These are phyloP conservation scores for Bettongia penicillata DNA, from an alignment of 2,113 vertebrate species.

Conservation along the genomic window DNA sequence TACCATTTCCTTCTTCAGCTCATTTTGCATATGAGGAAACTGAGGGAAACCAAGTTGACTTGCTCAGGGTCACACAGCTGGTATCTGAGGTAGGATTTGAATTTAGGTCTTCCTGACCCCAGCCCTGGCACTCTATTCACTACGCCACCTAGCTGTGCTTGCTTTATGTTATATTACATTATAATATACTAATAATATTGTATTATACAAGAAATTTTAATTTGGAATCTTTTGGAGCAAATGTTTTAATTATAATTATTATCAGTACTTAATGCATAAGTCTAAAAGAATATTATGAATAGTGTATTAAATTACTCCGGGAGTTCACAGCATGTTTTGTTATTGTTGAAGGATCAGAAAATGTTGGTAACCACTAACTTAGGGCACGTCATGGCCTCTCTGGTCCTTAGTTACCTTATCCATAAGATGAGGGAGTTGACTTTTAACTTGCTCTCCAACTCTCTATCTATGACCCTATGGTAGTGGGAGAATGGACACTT, in stretches of 20 bases:
- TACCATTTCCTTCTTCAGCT: too few relatives aligned
- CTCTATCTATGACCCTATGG: background rate
- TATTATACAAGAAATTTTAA: background rate
- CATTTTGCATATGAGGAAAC: too few relatives aligned
- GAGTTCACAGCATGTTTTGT: background rate
- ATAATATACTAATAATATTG: background rate
- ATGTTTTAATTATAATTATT: background rate
- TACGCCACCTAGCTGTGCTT: background rate
- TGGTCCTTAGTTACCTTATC: background rate
- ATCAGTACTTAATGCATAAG: background rate
- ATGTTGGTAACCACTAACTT: background rate
- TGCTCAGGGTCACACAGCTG: too few relatives aligned
- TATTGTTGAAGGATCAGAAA: background rate
- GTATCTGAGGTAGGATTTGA: too few relatives aligned
- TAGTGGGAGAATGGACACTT: background rate
- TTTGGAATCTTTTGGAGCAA: background rate
- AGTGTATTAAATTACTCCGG: background rate
- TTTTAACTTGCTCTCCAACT: background rate
- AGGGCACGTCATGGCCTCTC: background rate
- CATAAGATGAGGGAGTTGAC: background rate
- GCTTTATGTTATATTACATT: background rate
- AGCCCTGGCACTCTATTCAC: too few relatives aligned
- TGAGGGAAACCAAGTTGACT: too few relatives aligned
- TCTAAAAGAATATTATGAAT: background rate
- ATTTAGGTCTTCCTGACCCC: too few relatives aligned